Evolutionary conservation across 1,140 invertebrate species (phyloP), one percentile per base, ranked within the genome.

Genomic region (Tenebrio molitor): DNA sequence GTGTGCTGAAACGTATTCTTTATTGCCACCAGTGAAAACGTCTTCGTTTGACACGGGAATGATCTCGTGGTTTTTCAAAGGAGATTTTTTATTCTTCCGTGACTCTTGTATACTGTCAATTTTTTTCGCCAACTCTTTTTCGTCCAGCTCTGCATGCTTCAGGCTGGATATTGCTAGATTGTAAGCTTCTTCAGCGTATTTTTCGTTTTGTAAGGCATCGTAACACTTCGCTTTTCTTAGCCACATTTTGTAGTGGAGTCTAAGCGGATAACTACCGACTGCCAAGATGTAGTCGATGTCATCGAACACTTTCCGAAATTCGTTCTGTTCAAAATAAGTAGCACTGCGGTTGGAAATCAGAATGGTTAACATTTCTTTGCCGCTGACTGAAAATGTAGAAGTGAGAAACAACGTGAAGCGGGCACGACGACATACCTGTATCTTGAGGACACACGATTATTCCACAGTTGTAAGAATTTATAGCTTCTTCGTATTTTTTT

Each of bases 321-420:
- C 86, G 58, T 91, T 85, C 79, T 96, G 79, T 80, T 96, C 93
- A 79, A 92, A 95, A 2, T 96, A 85, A 0, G 92, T 90, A 0
- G 95, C 95, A 7, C 95, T 97, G 58, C 96, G 88, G 83, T 97
- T 98, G 1, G 93, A 95, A 72, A 93, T 87, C 1, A 93, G 86
- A 36, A 96, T 88, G 0, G 93, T 87, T 0, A 95, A 78, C 44
- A 95, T 90, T 79, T 86, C 85, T 68, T 82, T 86, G 85, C 77
- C 70, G 80, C 83, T 33, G 74, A 78, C 80, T 76, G 39, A 75
- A 78, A 77, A 69, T 50, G 5, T 21, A 70, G 58, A 71, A 8
- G 36, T 39, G 5, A 2, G 36, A 29, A 29, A 29, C 3, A 8
- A 29, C 3, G 36, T 39, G n/a, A 7, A 36, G 25, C 4, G 64